A percentile compares a stretch with the other conserved stretches of the same genome.
phyloP scores from a whole-genome alignment of 2,797 vertebrate genomes.

The Chelonia mydas region DNA sequence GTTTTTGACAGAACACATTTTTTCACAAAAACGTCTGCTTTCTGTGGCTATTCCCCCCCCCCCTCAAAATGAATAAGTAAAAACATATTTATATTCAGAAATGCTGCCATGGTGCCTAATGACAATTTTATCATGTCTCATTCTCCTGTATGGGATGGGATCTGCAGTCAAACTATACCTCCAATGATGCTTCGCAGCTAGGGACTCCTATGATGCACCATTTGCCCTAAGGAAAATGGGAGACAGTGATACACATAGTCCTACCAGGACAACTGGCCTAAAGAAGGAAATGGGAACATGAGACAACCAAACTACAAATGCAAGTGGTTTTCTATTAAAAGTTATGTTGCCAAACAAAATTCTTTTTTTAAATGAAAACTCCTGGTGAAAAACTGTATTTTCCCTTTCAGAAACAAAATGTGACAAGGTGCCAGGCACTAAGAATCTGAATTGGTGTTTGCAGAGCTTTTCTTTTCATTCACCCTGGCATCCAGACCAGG shows the following conservation, averaged over 20 bases:
- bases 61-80: not conserved
- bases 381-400: not conserved
- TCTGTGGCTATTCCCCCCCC: not conserved
- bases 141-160: fast-evolving
- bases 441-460: not conserved
- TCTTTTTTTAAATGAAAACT: not conserved
- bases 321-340: not conserved
- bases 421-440: not conserved
- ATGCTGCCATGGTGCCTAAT: not conserved
- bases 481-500: not conserved
- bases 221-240: not conserved
- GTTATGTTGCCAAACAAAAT: not conserved
- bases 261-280: not conserved
- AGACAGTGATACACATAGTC: not conserved
- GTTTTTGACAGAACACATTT: not conserved
- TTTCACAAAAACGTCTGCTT: not conserved
- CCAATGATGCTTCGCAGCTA: not conserved
- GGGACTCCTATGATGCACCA: not conserved
- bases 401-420: not conserved
- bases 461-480: not conserved
- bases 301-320: not conserved
- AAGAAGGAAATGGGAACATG: not conserved
- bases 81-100: not conserved
- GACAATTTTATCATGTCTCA: not conserved
- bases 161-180: not conserved